Evolutionary conservation across 2,797 vertebrate genomes (phyloP).

Genomic region (Limnodromus scolopaceus): DNA sequence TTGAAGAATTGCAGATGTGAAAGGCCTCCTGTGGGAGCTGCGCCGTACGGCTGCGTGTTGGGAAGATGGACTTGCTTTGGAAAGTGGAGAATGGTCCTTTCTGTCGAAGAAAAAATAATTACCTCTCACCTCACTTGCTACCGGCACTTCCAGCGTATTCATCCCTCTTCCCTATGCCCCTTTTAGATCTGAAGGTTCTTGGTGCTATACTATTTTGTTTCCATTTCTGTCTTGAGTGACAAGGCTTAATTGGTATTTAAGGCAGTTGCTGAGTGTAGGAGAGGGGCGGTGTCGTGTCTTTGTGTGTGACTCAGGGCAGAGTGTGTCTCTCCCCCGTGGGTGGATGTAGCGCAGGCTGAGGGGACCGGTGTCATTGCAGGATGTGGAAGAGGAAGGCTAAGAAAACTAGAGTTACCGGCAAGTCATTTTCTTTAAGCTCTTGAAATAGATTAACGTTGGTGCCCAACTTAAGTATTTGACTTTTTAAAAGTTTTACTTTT

Average conservation of each 20-base stretch:
- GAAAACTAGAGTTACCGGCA: conserved; percentile 65
- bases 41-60: rapidly evolving
- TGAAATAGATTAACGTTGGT: not conserved
- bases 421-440: conserved; percentile 59
- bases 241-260: not conserved
- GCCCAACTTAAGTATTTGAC: not conserved
- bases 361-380: conserved; percentile 4
- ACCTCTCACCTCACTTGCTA: not conserved
- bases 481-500: not conserved
- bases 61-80: not conserved
- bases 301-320: not conserved
- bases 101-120: not conserved
- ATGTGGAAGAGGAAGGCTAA: conserved; percentile 70
- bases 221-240: not conserved
- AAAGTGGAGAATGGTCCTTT: not conserved
- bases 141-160: not conserved
- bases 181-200: not conserved
- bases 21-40: not conserved
- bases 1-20: not conserved
- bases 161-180: not conserved
- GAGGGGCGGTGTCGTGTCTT: not conserved
- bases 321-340: not conserved
- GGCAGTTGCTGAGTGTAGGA: not conserved
- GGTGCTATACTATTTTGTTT: not conserved
- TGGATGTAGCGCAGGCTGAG: not conserved